Conservation (phyloP, 2,113 vertebrate species). For the Phocoena phocoena region DNA sequence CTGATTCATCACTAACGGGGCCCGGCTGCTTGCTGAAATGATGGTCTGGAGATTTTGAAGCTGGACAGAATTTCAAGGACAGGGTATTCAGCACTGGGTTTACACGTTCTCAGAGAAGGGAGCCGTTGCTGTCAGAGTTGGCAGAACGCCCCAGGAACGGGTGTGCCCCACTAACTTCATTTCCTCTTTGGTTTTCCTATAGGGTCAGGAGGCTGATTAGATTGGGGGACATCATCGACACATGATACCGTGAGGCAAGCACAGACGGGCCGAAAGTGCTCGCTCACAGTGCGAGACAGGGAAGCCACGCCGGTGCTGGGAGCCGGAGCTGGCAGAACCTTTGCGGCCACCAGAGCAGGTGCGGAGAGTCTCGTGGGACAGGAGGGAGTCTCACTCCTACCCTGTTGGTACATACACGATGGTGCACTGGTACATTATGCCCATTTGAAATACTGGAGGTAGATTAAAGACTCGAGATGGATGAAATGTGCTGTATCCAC, state of each 20-base stretch:
- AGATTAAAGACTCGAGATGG: neutral
- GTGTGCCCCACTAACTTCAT: neutral
- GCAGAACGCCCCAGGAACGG: neutral
- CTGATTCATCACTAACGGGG: neutral
- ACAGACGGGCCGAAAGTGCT: neutral
- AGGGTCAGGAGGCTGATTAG: neutral
- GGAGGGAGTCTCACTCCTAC: neutral
- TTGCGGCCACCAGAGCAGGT: neutral
- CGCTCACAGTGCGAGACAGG: fast-evolving
- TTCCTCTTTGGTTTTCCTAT: neutral
- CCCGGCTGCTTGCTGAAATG: neutral
- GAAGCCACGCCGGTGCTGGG: fast-evolving
- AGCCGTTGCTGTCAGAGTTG: fast-evolving
- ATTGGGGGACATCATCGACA: neutral
- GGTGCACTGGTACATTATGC: fast-evolving
- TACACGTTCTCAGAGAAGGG: neutral
- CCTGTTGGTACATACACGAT: fast-evolving
- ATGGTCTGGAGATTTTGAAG: neutral
- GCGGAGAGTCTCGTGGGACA: fast-evolving
- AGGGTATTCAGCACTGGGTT: neutral
- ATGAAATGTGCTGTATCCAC: neutral
- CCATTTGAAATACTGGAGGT: neutral
- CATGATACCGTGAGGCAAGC: fast-evolving
- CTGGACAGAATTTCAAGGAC: neutral
- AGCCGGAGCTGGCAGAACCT: neutral